Conservation (phyloP, 2,888 invertebrate genomes). For the Hemicrepidius hirtus region DNA sequence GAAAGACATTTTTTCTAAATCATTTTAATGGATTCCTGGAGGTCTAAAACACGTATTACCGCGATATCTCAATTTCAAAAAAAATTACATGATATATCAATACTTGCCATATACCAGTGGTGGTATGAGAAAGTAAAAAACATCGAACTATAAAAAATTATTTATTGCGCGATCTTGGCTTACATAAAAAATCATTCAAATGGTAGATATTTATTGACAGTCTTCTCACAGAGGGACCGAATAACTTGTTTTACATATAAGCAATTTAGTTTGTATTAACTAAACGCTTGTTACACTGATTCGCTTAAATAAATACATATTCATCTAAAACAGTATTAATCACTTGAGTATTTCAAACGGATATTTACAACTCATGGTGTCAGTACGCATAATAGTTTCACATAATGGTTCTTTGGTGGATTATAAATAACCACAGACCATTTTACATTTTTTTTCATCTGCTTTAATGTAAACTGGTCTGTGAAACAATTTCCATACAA, state of each 20-base stretch:
- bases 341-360: slow-evolving; percentile 17
- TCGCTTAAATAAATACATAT: slow-evolving; percentile 22
- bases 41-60: no score
- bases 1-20: no score
- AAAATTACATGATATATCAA: no score
- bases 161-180: no score
- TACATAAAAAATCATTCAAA: background rate
- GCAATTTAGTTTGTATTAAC: slow-evolving; percentile 28
- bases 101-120: no score
- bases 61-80: no score
- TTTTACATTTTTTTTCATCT: slow-evolving; percentile 4
- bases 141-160: no score
- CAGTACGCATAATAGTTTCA: slow-evolving; percentile 22
- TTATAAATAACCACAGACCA: slow-evolving; percentile 28
- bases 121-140: no score
- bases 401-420: slow-evolving; percentile 44
- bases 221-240: slow-evolving; percentile 39
- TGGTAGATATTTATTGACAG: slow-evolving; percentile 21
- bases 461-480: slow-evolving; percentile 12
- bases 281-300: slow-evolving; percentile 5
- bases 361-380: slow-evolving; percentile 6
- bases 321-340: slow-evolving; percentile 28
- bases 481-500: slow-evolving; percentile 6
- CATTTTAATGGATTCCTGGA: no score
- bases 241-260: slow-evolving; percentile 32